These are phyloP conservation scores for Diogma glabrata DNA, from an alignment of 2,888 invertebrate genomes.

Conservation along the genomic window DNA sequence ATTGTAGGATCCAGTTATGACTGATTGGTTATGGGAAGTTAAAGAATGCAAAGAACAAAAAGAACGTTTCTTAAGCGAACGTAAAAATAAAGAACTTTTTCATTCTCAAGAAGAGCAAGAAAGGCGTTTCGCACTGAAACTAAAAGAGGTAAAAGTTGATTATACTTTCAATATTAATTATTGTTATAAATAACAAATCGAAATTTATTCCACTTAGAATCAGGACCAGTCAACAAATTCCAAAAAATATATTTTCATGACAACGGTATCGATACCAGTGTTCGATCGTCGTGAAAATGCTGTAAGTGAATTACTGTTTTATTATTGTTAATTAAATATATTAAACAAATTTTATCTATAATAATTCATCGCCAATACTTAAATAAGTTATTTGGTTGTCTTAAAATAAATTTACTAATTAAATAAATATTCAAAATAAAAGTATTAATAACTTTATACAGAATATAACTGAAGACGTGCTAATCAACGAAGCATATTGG, in stretches of 20 bases:
- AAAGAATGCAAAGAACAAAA: conserved; percentile 70
- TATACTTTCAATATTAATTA: no score
- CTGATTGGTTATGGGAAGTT: conserved; percentile 82
- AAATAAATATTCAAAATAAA: no score
- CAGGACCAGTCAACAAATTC: conserved; percentile 40
- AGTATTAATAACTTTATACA: conserved; percentile 40
- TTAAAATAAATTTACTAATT: conserved; percentile 9
- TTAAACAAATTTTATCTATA: background rate
- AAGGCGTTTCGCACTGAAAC: conserved; percentile 43
- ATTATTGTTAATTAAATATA: background rate
- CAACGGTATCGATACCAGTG: conserved; percentile 87
- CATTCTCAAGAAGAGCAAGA: conserved; percentile 53
- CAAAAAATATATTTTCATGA: conserved; percentile 66
- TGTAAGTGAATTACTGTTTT: conserved; percentile 43
- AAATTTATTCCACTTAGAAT: conserved; percentile 22
- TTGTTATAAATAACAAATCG: background rate
- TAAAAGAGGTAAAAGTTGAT: conserved; percentile 36
- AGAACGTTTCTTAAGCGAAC: conserved; percentile 57
- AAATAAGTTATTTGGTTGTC: no score
- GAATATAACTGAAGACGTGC: conserved; percentile 93
- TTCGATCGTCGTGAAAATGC: conserved; percentile 78
- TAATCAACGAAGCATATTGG: conserved; percentile 91
- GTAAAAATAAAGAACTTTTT: conserved; percentile 38
- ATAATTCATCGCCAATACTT: no score
- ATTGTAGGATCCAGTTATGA: conserved; percentile 70